Conservation (phyloP, 2,113 vertebrate species). For the Nyctibius bracteatus region DNA sequence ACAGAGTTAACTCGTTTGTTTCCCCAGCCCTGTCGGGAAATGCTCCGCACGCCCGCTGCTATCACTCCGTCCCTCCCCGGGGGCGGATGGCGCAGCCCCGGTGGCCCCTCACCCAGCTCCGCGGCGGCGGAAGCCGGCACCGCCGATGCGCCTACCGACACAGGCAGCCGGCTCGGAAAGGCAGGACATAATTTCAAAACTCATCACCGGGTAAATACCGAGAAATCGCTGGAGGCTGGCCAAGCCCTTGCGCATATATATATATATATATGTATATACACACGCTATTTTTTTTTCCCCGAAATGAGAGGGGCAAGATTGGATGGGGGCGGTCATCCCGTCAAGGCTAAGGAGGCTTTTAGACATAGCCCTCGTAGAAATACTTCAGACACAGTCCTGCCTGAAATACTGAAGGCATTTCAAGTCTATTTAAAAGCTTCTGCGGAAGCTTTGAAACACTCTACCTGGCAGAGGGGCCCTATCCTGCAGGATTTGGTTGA, state of each 20-base stretch:
- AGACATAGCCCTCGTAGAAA: background rate
- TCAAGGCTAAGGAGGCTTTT: background rate
- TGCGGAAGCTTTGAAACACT: background rate
- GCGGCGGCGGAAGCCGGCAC: background rate
- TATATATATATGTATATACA: background rate
- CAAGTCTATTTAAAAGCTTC: background rate
- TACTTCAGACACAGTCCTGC: background rate
- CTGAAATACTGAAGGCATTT: background rate
- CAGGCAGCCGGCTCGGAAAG: background rate
- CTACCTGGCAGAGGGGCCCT: background rate
- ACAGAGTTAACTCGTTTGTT: background rate
- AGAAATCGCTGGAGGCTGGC: background rate
- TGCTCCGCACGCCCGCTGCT: background rate
- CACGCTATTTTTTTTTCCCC: accelerated
- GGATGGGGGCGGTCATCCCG: accelerated
- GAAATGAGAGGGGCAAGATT: background rate
- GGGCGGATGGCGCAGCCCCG: background rate
- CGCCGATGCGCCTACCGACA: background rate
- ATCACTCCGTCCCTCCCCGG: background rate
- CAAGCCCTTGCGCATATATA: background rate
- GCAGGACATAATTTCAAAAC: background rate
- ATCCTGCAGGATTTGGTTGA: background rate
- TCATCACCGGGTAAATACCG: background rate
- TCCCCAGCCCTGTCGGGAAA: background rate
- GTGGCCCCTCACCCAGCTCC: background rate